Base-by-base conservation (phyloP, 2,797 vertebrate genomes). In the Naso thynnoides region DNA sequence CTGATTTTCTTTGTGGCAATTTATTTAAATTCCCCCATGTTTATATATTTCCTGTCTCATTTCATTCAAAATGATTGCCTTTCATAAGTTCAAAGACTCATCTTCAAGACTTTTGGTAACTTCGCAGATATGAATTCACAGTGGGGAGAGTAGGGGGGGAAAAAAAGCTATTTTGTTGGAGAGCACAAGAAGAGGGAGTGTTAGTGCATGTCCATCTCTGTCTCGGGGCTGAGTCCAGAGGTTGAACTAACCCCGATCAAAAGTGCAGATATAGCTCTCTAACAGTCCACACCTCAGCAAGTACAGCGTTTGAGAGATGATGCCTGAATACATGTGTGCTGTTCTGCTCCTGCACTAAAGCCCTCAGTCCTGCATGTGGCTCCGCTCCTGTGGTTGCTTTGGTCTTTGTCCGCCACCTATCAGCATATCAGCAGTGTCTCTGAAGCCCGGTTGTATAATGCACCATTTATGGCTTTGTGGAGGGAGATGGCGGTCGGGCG, bases 361-460 rank as follows among this genome's bases (percentile, higher is more conserved):
- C 83, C 79, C 76, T 89, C 73, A 63, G 87, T 89, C 85, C 88
- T 78, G 82, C 76, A 88, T 90, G 88, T 84, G 81, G 85, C 88
- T 84, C 72, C 47, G 74, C 83, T 92, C 88, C 87, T 85, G 89
- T 88, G 88, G 87, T 90, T 86, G 87, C 88, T 90, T 92, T 86
- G 91, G 91, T 93, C 91, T 92, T 93, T 93, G 90, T 92, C 91
- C 73, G 77, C 81, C 89, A 91, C 86, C 88, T 93, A 93, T 93
- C 90, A 91, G 89, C 89, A 90, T 92, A 93, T 93, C 93, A 92
- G 91, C 92, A 92, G 91, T 93, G 91, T 92, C 92, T 94, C 92
- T 92, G 89, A 90, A 93, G 93, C 91, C 91, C 81, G 72, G 85
- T 91, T 90, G 88, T 92, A 91, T 93, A 93, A 93, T 93, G 91